These are phyloP conservation scores for Paradisaea rubra DNA, from an alignment of 2,113 vertebrate species.

Conservation along the genomic window DNA sequence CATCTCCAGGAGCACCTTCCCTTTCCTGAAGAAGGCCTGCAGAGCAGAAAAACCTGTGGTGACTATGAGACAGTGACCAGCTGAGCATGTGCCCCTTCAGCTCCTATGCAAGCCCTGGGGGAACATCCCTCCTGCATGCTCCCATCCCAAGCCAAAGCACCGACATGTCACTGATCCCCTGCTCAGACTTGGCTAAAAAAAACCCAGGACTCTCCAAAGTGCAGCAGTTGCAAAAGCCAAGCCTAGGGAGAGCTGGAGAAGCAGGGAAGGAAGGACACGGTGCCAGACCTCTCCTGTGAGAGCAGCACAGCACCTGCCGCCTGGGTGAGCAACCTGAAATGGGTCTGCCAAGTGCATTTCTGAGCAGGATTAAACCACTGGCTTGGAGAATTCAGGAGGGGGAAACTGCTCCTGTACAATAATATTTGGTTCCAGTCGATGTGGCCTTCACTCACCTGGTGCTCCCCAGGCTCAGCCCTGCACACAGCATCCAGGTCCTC, in stretches of 20 bases:
- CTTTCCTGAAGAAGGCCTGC: conserved; percentile 83
- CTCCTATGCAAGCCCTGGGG: fast-evolving
- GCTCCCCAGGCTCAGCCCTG: conserved; percentile 70
- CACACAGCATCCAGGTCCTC: conserved; percentile 79
- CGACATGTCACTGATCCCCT: fast-evolving
- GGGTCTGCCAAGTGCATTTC: background rate
- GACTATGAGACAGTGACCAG: background rate
- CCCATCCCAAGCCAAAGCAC: background rate
- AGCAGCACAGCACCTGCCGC: background rate
- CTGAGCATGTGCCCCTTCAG: background rate
- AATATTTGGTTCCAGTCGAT: fast-evolving
- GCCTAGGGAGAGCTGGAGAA: background rate
- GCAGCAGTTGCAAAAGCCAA: background rate
- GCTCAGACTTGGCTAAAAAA: background rate
- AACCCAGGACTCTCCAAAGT: background rate
- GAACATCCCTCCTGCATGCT: background rate
- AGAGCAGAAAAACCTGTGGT: background rate
- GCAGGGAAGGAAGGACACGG: fast-evolving
- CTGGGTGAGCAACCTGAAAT: background rate
- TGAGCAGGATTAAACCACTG: background rate
- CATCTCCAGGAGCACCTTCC: conserved; percentile 80
- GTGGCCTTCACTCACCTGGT: conserved; percentile 67
- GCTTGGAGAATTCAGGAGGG: background rate
- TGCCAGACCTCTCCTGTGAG: background rate
- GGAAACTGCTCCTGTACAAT: background rate